Base-by-base conservation (phyloP, 2,797 vertebrate genomes). In the Sebastes trivittatus region DNA sequence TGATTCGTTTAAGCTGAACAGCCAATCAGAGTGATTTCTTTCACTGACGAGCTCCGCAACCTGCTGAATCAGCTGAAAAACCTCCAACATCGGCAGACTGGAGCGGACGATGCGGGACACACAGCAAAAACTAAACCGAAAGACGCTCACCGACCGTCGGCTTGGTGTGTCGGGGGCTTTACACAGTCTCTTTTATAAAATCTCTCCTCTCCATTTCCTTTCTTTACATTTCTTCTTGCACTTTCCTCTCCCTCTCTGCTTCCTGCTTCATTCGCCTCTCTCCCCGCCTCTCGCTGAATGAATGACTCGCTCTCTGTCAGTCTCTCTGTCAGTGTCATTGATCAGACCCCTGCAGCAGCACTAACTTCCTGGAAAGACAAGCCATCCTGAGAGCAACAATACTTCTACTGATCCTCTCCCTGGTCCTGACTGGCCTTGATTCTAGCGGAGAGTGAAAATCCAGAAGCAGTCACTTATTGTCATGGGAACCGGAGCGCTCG, bases 331-430 rank as follows among this genome's bases (percentile, higher is more conserved):
- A 82, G 88, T 85, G 88, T 93, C 93, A 94, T 92, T 94, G 93
- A 94, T 93, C 91, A 91, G 87, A 87, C 67, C 83, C 83, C 81
- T 64, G 80, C 86, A 82, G 88, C 77, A 80, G 91, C 89, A 85
- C 61, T 77, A 79, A 87, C 93, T 93, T 93, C 93, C 93, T 94
- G 93, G 88, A 93, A 93, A 89, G 89, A 82, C 90, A 69, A 86
- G 90, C 89, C 86, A 86, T 87, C 91, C 85, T 73, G 73, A 68
- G 75, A 88, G 89, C 87, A 92, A 94, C 92, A 94, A 91, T 90
- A 84, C 88, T 56, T 72, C 91, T 92, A 93, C 94, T 94, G 93
- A 94, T 93, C 92, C 82, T 86, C 90, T 82, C 75, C 36, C 83
- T 71, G 88, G 90, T 86, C 60, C 60, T 25, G n/a, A 83, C 83